These are phyloP conservation scores for Latheticus oryzae DNA, from an alignment of 2,888 invertebrate genomes.

Conservation along the genomic window DNA sequence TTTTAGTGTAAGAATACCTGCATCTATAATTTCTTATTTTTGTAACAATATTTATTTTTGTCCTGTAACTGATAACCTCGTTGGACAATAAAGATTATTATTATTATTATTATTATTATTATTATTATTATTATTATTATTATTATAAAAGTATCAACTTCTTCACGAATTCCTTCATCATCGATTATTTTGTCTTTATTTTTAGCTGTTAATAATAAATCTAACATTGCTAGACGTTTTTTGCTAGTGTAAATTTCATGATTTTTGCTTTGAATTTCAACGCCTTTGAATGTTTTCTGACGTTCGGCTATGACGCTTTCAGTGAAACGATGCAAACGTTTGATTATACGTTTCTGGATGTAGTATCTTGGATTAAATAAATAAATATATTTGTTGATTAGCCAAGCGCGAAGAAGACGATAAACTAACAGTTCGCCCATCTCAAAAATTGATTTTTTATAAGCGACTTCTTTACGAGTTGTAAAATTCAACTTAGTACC, in stretches of 20 bases:
- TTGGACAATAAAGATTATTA: too few relatives aligned
- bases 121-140: too few relatives aligned
- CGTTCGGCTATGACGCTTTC: constrained; percentile 38
- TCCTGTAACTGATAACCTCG: too few relatives aligned
- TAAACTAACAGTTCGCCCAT: constrained; percentile 11
- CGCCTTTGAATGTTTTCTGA: constrained; percentile 44
- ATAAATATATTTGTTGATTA: neutral
- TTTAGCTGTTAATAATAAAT: constrained; percentile 68
- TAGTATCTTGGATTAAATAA: constrained; percentile 21
- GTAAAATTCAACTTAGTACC: constrained; percentile 42
- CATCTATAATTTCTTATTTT: too few relatives aligned
- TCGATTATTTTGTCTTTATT: constrained; percentile 66
- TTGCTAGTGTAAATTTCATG: constrained; percentile 49
- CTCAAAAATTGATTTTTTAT: constrained; percentile 17
- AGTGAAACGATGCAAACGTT: constrained; percentile 39
- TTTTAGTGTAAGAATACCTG: too few relatives aligned
- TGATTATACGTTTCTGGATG: constrained; percentile 1
- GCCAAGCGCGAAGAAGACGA: constrained; percentile 16
- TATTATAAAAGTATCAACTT: constrained; percentile 20
- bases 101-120: too few relatives aligned
- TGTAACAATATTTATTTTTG: too few relatives aligned
- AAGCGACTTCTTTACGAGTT: constrained; percentile 11
- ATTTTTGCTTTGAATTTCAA: constrained; percentile 17
- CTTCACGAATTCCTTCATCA: constrained; percentile 69
- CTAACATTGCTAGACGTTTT: constrained; percentile 70